phyloP scores from a whole-genome alignment of 2,888 invertebrate species.

The Perizoma flavofasciatum region DNA sequence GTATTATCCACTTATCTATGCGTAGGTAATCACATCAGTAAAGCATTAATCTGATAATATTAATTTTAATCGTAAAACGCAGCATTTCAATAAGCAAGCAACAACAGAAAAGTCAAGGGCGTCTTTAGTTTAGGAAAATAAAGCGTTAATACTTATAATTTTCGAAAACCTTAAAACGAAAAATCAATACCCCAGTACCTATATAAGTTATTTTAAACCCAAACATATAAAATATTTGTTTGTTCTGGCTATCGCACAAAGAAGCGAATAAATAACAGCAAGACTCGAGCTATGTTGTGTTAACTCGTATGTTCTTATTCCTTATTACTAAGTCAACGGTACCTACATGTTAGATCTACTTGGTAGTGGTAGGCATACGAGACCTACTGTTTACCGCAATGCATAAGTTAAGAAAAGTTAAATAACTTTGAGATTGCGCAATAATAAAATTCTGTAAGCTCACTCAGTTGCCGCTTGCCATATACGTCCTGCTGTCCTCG shows the following conservation, averaged over 20 bases:
- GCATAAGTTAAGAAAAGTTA: neutral
- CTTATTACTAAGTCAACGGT: conserved; percentile 21
- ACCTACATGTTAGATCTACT: conserved; percentile 15
- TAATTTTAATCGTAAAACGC: conserved; percentile 6
- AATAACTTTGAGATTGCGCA: too few species aligned
- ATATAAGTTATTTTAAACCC: too few species aligned
- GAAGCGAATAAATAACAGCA: neutral
- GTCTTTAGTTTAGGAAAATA: neutral
- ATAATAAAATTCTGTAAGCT: too few species aligned
- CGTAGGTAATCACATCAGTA: conserved; percentile 11
- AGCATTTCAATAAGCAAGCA: conserved; percentile 12
- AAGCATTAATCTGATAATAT: conserved; percentile 20
- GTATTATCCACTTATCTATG: conserved; percentile 1
- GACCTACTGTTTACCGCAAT: conserved; percentile 1
- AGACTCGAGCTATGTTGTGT: neutral
- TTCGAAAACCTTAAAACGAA: too few species aligned
- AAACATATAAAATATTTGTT: too few species aligned
- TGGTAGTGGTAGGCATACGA: too few species aligned
- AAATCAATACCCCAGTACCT: too few species aligned
- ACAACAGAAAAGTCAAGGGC: conserved; percentile 22
- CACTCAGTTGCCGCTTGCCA: too few species aligned
- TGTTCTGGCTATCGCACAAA: neutral
- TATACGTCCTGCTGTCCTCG: too few species aligned
- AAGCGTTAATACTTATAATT: too few species aligned
- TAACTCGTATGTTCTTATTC: neutral